Percentiles rank a stretch among this genome's conserved stretches.
Conservation (phyloP, 2,113 vertebrate species). For the Tricholaema leucomelas region DNA sequence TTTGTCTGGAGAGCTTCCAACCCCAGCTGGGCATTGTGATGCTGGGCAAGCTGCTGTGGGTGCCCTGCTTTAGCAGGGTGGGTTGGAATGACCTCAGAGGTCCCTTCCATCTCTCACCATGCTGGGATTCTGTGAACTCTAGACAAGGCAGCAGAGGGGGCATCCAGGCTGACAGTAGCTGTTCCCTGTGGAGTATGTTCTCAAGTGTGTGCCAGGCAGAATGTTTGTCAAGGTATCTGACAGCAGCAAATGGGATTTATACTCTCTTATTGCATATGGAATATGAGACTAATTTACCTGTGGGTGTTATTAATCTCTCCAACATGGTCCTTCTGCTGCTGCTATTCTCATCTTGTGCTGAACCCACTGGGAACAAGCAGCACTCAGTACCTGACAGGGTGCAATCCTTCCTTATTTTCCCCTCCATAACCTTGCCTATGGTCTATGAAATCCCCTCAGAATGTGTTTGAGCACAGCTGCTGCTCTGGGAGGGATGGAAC, state of each 20-base stretch:
- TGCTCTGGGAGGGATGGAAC: neutral
- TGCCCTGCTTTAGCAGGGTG: too few relatives aligned
- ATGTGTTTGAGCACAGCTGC: neutral
- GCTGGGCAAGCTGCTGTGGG: too few relatives aligned
- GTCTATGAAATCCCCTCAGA: accelerated
- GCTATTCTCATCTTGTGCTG: accelerated
- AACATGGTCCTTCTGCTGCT: accelerated
- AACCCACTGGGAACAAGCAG: accelerated
- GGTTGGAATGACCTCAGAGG: too few relatives aligned
- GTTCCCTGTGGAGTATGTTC: neutral
- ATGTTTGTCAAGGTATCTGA: neutral
- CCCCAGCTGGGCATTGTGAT: too few relatives aligned
- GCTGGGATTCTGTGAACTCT: too few relatives aligned
- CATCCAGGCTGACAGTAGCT: neutral
- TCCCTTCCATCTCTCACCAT: too few relatives aligned
- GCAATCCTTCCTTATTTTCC: neutral
- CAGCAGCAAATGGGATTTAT: neutral
- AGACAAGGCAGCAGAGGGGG: neutral
- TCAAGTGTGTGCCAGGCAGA: neutral
- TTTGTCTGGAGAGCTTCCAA: too few relatives aligned
- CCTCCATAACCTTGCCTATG: neutral
- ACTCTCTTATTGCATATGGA: neutral
- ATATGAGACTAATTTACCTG: neutral
- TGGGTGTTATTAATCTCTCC: neutral
- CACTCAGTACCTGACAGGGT: neutral